Evolutionary conservation across 2,888 invertebrate species (phyloP).

Genomic region (Ichneumoninae sp.): DNA sequence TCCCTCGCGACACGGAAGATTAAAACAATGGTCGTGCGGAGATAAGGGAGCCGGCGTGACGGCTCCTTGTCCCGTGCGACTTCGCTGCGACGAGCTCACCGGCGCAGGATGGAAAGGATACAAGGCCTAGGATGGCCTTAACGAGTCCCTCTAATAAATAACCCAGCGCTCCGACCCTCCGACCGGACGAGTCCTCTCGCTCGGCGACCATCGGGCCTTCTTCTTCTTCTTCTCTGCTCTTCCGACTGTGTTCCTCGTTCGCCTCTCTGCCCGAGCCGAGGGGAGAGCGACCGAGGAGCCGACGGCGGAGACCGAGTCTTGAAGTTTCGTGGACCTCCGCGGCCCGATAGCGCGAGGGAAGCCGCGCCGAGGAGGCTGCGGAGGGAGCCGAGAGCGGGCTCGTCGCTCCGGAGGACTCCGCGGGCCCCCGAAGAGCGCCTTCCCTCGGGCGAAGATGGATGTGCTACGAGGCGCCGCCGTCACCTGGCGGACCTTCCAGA

Average conservation of each 20-base stretch:
- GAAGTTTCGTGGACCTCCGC: conserved; percentile 46
- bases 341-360: conserved; percentile 31
- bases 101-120: conserved; percentile 52
- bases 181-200: conserved; percentile 58
- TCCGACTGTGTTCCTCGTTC: conserved; percentile 9
- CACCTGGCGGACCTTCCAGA: conserved; percentile 79
- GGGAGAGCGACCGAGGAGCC: background rate
- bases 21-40: conserved; percentile 59
- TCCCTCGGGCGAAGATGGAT: conserved; percentile 80
- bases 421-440: conserved; percentile 44
- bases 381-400: conserved; percentile 27
- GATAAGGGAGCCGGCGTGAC: conserved; percentile 62
- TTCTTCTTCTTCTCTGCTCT: conserved; percentile 49
- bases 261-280: conserved; percentile 2
- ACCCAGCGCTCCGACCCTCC: conserved; percentile 71
- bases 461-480: conserved; percentile 83
- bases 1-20: conserved; percentile 49
- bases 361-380: background rate
- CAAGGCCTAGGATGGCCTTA: conserved; percentile 75
- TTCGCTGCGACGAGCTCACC: conserved; percentile 26
- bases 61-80: conserved; percentile 53
- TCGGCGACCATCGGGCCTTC: conserved; percentile 48
- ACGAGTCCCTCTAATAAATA: conserved; percentile 82
- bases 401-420: conserved; percentile 12
- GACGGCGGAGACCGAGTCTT: conserved; percentile 24